phyloP scores from a whole-genome alignment of 2,797 vertebrate species.

The Sparus aurata region DNA sequence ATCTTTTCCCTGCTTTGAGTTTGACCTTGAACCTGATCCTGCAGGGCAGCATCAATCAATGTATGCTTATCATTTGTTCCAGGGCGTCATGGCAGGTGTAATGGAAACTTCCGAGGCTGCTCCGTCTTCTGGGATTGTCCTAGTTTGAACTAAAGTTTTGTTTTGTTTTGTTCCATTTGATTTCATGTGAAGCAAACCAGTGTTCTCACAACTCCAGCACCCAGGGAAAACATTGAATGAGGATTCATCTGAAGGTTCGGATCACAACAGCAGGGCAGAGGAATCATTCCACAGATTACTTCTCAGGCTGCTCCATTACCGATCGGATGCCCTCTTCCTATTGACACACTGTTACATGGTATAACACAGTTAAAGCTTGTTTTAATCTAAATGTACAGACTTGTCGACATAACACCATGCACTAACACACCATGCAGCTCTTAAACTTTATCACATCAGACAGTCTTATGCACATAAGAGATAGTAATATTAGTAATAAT shows the following conservation, averaged over 20 bases:
- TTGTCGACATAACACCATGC: not conserved
- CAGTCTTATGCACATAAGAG: not conserved
- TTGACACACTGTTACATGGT: not conserved
- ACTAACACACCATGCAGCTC: not conserved
- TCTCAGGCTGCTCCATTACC: not conserved
- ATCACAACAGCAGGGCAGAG: slow-evolving; percentile 4
- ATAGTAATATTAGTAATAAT: not conserved
- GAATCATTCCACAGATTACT: not conserved
- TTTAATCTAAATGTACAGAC: not conserved
- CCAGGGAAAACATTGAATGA: not conserved
- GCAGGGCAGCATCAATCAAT: not conserved
- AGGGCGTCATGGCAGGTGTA: not conserved
- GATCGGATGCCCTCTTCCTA: not conserved
- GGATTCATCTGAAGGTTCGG: slow-evolving; percentile 11
- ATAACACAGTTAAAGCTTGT: not conserved
- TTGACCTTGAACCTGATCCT: slow-evolving; percentile 21
- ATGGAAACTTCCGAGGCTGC: not conserved
- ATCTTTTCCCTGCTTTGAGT: not conserved
- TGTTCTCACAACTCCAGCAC: not conserved
- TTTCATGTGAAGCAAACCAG: slow-evolving; percentile 11
- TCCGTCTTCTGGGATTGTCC: not conserved
- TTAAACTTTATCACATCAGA: not conserved
- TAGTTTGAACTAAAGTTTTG: not conserved
- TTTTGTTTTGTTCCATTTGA: not conserved
- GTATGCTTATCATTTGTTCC: slow-evolving; percentile 8